These are phyloP conservation scores for Aphelenchoides besseyi DNA, from an alignment of 1,140 invertebrate genomes.

Conservation along the genomic window DNA sequence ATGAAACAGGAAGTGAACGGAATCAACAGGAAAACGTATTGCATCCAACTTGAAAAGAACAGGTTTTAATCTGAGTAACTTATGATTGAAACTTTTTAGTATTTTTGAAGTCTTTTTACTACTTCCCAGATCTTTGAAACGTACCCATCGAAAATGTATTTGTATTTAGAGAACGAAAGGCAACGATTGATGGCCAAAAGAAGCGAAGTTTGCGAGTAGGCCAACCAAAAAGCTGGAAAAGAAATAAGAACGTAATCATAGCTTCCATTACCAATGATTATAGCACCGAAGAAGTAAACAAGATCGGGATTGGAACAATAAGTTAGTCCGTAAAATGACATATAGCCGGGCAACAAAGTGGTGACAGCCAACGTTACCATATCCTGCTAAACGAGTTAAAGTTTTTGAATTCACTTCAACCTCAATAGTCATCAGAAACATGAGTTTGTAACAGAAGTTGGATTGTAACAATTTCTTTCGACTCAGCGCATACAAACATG, in stretches of 20 bases:
- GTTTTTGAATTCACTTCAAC: no score
- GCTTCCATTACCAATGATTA: not conserved
- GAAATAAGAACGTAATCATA: not conserved
- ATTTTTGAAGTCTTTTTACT: no score
- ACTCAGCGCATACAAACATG: not conserved
- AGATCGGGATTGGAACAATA: not conserved
- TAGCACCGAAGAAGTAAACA: not conserved
- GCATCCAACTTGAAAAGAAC: no score
- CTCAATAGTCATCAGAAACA: not conserved
- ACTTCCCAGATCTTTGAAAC: no score
- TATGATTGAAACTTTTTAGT: no score
- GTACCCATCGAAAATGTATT: not conserved
- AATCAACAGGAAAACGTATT: not conserved
- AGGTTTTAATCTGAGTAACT: no score
- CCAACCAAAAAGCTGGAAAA: not conserved
- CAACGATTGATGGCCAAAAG: not conserved
- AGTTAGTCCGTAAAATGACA: not conserved
- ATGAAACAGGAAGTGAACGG: not conserved
- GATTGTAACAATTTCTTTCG: not conserved
- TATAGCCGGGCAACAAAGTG: not conserved
- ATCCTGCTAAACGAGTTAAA: not conserved
- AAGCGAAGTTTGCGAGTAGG: not conserved
- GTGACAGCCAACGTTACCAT: not conserved
- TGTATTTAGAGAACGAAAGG: not conserved
- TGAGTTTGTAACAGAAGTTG: slow-evolving; percentile 1